Base-by-base conservation (phyloP, 2,888 invertebrate species). In the Mechanitis messenoides region DNA sequence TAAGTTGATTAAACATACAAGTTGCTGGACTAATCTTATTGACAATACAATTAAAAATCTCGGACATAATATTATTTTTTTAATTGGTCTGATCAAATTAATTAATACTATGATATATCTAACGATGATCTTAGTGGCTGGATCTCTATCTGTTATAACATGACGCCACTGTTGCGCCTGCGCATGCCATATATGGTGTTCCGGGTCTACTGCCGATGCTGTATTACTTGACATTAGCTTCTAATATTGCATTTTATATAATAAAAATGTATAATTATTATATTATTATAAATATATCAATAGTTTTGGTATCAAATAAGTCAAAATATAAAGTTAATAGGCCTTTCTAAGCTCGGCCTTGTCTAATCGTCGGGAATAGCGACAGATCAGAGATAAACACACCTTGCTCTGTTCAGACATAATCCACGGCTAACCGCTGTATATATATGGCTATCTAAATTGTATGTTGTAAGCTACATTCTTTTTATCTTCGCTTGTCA, bases 321-420 rank as follows among this genome's bases (percentile, higher is more conserved):
- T 62, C 58, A 42, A 56, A 62, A 60, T 62, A 62, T 60, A 62
- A 61, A 54, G 58, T 54, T 45, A 54, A 38, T 45, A 58, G 47
- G 58, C 81, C 81, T 81, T 80, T 80, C 80, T 79, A 77, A 72
- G 72, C 57, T 66, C 74, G 80, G 74, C 80, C 84, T 82, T 82
- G 80, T 71, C 71, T 73, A 75, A 75, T 72, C 77, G 71, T 72
- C 73, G 69, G 67, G 69, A 71, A 69, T 65, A 69, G 73, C 77
- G 77, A 81, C 79, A 76, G 80, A 80, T 80, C 74, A 65, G 72
- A 42, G 55, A 60, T 60, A 60, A 31, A 45, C 42, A 31, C 54
- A 33, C 47, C 35, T 53, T 33, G 50, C 47, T n/a, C 33, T 7
- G 50, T 50, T 50, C 28, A 42, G 31, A 50, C 31, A 50, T 31